phyloP scores from a whole-genome alignment of 2,113 vertebrate species.

The Laticauda colubrina region DNA sequence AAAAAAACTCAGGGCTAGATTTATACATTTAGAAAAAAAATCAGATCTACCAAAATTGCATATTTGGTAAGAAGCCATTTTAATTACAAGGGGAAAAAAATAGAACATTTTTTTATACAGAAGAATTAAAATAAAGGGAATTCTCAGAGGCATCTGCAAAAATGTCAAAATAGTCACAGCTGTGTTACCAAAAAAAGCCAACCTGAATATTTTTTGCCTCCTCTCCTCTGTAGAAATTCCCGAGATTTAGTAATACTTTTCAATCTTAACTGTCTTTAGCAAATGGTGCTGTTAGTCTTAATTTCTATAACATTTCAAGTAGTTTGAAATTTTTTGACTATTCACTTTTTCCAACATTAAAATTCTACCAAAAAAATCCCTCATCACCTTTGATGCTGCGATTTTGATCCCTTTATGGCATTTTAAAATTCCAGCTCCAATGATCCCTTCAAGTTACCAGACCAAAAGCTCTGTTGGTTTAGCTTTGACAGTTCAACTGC shows the following conservation, averaged over 20 bases:
- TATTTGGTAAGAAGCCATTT: not conserved
- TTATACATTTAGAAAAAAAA: not conserved
- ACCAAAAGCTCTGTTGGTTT: not conserved
- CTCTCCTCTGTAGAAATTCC: not conserved
- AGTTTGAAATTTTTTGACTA: not conserved
- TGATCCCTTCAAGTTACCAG: not conserved
- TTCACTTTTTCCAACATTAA: not conserved
- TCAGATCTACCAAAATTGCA: not conserved
- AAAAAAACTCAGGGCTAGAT: not conserved
- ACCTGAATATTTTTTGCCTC: not conserved
- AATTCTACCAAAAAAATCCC: not conserved
- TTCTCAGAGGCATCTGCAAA: not conserved
- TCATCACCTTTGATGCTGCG: not conserved
- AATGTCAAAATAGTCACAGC: not conserved
- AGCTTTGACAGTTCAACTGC: conserved; percentile 11
- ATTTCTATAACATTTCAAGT: not conserved
- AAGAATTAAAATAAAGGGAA: not conserved
- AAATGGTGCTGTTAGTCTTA: not conserved
- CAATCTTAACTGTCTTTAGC: not conserved
- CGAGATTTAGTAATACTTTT: not conserved
- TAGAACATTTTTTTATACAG: not conserved
- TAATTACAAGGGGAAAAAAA: not conserved
- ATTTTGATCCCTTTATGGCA: not conserved
- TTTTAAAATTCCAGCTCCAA: not conserved
- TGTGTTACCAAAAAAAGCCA: not conserved